Evolutionary conservation across 2,888 invertebrate genomes (phyloP).

Genomic region (Incurvaria masculella): DNA sequence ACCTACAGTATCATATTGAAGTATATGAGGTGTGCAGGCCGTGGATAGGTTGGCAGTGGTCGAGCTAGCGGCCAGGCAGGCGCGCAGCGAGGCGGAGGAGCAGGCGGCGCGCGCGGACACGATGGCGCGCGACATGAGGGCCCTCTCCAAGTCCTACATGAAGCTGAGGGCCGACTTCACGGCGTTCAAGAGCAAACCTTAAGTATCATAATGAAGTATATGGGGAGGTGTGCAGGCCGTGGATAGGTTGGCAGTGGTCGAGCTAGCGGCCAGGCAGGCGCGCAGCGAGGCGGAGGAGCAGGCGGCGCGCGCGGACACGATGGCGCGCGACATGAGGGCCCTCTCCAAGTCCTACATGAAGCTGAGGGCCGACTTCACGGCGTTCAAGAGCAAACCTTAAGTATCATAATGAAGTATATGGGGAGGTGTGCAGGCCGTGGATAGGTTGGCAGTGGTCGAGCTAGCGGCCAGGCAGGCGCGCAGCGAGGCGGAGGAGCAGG

Average conservation of each 20-base stretch:
- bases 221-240: constrained; percentile 27
- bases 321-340: constrained; percentile 37
- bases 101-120: constrained; percentile 31
- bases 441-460: constrained; percentile 45
- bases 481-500: constrained; percentile 35
- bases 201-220: too few relatives aligned
- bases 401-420: too few relatives aligned
- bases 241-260: constrained; percentile 44
- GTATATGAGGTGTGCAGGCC: too few relatives aligned
- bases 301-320: constrained; percentile 28
- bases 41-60: constrained; percentile 43
- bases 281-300: constrained; percentile 40
- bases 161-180: constrained; percentile 40
- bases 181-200: constrained; percentile 31
- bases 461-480: constrained; percentile 51
- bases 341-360: constrained; percentile 46
- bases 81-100: constrained; percentile 38
- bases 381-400: constrained; percentile 31
- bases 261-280: constrained; percentile 50
- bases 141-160: constrained; percentile 43
- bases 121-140: constrained; percentile 35
- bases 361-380: constrained; percentile 37
- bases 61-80: constrained; percentile 51
- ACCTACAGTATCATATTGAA: too few relatives aligned
- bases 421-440: constrained; percentile 26